Evolutionary conservation across 2,888 invertebrate genomes (phyloP).

Genomic region (Chrysotoxum bicinctum): DNA sequence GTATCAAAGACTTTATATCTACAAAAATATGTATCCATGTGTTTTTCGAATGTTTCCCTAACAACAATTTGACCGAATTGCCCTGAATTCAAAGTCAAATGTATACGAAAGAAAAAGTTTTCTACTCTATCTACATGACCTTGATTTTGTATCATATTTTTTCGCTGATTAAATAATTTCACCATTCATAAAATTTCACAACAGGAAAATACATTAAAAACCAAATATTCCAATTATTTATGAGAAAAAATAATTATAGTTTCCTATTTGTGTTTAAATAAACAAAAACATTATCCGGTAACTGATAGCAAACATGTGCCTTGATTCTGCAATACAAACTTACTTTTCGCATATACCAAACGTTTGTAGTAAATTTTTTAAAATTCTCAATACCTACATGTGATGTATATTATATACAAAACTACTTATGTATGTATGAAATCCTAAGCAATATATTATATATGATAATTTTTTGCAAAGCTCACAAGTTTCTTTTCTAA

Average conservation of each 20-base stretch:
- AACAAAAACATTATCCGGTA: slow-evolving; percentile 22
- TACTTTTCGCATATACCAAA: not conserved
- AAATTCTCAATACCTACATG: too few relatives aligned
- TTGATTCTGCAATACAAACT: not conserved
- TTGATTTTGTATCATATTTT: not conserved
- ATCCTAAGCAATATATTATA: not conserved
- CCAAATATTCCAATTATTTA: not conserved
- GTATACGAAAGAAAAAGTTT: too few relatives aligned
- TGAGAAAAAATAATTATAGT: not conserved
- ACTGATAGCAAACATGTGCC: slow-evolving; percentile 5
- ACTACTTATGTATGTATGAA: not conserved
- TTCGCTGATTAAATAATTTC: not conserved
- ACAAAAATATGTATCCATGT: too few relatives aligned
- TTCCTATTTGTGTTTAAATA: not conserved
- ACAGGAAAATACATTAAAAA: not conserved
- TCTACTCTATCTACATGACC: not conserved
- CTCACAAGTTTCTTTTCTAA: not conserved
- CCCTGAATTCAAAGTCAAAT: too few relatives aligned
- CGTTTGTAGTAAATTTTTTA: too few relatives aligned
- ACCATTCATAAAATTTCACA: not conserved
- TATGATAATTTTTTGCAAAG: not conserved
- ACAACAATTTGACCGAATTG: too few relatives aligned
- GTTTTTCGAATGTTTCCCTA: too few relatives aligned
- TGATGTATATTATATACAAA: not conserved
- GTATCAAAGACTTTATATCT: too few relatives aligned